Conservation (phyloP, 2,888 invertebrate genomes). For the Oscheius myriophilus region DNA sequence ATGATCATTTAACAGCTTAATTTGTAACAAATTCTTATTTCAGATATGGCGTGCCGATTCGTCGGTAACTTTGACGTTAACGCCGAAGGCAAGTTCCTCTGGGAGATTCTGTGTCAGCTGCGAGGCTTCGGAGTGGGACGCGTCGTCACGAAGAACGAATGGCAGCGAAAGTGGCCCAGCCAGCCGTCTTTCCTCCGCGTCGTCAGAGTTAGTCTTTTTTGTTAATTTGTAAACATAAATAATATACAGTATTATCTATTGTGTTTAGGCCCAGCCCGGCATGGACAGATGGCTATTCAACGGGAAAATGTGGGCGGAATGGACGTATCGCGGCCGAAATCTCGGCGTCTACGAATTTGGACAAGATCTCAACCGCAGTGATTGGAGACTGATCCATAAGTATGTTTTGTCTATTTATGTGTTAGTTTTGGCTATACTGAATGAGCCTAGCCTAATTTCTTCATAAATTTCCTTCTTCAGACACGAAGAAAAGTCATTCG, state of each 20-base stretch:
- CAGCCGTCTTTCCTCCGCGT: conserved; percentile 67
- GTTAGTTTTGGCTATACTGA: not conserved
- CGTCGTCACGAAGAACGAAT: conserved; percentile 67
- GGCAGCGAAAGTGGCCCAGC: conserved; percentile 68
- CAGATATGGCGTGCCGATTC: conserved; percentile 54
- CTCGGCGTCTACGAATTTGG: conserved; percentile 67
- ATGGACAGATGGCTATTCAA: conserved; percentile 68
- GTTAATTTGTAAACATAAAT: not conserved
- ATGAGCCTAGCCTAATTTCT: not conserved
- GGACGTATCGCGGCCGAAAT: conserved; percentile 65
- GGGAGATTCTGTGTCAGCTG: conserved; percentile 69
- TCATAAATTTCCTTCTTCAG: too few relatives aligned
- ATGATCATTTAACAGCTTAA: too few relatives aligned
- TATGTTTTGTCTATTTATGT: conserved; percentile 20
- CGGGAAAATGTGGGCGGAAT: conserved; percentile 65
- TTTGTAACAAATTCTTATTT: too few relatives aligned
- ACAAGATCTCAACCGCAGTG: conserved; percentile 65
- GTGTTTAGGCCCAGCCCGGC: conserved; percentile 59
- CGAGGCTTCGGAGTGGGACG: conserved; percentile 66
- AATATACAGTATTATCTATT: not conserved
- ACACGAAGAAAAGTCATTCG: conserved; percentile 59
- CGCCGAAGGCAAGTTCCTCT: conserved; percentile 68
- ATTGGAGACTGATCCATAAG: conserved; percentile 68
- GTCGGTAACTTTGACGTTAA: conserved; percentile 67
- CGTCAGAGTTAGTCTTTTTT: conserved; percentile 50